Base-by-base conservation (phyloP, 2,113 vertebrate genomes). In the Galemys pyrenaicus region DNA sequence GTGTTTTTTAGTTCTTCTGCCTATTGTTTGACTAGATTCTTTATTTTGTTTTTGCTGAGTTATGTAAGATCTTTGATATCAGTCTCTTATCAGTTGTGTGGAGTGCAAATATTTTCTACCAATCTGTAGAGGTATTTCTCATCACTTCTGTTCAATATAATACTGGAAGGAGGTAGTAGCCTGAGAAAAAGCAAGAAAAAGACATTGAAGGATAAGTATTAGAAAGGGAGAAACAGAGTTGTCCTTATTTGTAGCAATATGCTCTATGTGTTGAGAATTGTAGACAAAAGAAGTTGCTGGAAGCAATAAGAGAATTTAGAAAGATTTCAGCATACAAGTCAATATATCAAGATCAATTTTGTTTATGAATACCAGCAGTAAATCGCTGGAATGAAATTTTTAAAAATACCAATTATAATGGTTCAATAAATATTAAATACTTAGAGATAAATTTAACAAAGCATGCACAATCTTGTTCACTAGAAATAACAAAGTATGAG, bases 261-360 rank as follows among this genome's bases (percentile, higher is more conserved):
- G 28, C 16, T 91, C 3, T 44, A 2, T 77, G 78, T 54, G 30
- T 86, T 87, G 80, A 89, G 93, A 81, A 78, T 32, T 12, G 30
- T 32, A 58, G 78, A 94, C 39, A 30, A 90, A 60, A 77, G 30
- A 26, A 77, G 22, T 56, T 84, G 64, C 24, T 85, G 58, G 19
- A 77, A 92, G 58, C 15, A 89, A 81, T 44, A 71, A 80, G 28
- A 84, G n/a, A 68, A 88, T 88, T 87, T 71, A 93, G 87, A 93
- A 87, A 95, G 8, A 5, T 44, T 39, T 2, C 2, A 75, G 28
- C 32, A n/a, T 73, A 71, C n/a, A 80, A 32, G 39, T 39, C 46
- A 49, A 49, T 49, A 13, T 49, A 49, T 49, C 8, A 49, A 49
- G 12, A 49, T 13, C 46, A 49, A 41, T 67, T 79, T 37, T 85